Evolutionary conservation across 53 echinoderm and acorn worm species (phyloP).

Genomic region (Zoroaster sp.): DNA sequence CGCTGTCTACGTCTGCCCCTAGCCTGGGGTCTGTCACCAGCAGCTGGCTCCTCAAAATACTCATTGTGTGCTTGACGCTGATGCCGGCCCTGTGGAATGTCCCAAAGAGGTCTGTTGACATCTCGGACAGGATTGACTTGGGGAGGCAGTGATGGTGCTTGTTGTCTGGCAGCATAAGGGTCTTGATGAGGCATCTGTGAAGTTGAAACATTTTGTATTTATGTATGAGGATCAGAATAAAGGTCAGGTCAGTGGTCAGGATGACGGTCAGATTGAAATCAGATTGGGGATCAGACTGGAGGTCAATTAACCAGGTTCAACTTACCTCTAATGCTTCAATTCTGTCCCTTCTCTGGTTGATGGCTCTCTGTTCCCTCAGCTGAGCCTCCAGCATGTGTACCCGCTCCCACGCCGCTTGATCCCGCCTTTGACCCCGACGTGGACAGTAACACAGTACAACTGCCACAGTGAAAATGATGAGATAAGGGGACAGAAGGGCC

Average conservation of each 20-base stretch:
- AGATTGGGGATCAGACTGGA: no score
- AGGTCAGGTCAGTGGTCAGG: no score
- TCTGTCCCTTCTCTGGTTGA: background rate
- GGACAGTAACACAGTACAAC: slow-evolving; percentile 10
- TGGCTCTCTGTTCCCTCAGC: background rate
- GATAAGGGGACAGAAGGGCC: slow-evolving; percentile 45
- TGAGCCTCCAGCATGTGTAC: background rate
- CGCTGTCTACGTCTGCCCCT: background rate
- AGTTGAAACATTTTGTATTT: background rate
- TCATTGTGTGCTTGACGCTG: background rate
- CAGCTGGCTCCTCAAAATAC: background rate
- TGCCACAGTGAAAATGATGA: background rate
- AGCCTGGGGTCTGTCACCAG: background rate
- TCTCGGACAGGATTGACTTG: background rate
- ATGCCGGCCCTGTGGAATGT: background rate
- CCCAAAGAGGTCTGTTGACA: background rate
- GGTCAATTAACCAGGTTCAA: no score
- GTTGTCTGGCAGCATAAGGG: background rate
- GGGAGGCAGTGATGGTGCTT: background rate
- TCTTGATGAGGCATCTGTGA: background rate
- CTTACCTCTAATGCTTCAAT: slow-evolving; percentile 28
- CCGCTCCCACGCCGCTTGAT: background rate
- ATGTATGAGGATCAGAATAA: no score
- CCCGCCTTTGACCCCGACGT: background rate
- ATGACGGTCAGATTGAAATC: no score